These are phyloP conservation scores for Drosophila yakuba DNA, from an alignment of 1,140 invertebrate species.

Conservation along the genomic window DNA sequence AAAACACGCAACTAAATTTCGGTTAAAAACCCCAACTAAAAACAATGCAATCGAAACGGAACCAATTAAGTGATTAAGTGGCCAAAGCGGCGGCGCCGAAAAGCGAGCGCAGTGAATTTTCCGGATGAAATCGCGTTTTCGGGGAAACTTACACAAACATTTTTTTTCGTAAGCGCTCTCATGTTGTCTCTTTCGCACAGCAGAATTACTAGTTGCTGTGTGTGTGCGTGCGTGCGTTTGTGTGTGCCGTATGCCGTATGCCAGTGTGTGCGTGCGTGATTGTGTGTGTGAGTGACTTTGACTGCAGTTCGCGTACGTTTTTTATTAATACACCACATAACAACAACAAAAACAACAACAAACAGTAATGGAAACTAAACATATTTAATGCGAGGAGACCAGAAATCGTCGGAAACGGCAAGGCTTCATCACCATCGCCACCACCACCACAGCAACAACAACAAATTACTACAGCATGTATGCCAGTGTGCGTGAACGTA, in stretches of 20 bases:
- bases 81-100: constrained; percentile 25
- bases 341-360: constrained; percentile 8
- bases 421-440: constrained; percentile 44
- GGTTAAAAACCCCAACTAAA: constrained; percentile 32
- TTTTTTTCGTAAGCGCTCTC: constrained; percentile 75
- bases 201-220: constrained; percentile 80
- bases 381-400: constrained; percentile 37
- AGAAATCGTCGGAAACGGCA: constrained; percentile 36
- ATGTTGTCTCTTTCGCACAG: constrained; percentile 57
- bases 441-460: constrained; percentile 26
- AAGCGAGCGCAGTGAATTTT: constrained; percentile 56
- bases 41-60: constrained; percentile 44
- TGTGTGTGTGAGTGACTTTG: constrained; percentile 66
- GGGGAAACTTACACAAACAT: constrained; percentile 42
- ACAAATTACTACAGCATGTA: constrained; percentile 45
- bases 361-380: constrained; percentile 40
- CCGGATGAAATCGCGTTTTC: constrained; percentile 55
- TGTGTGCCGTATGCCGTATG: constrained; percentile 31
- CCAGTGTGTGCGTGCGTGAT: constrained; percentile 34
- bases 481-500: constrained; percentile 50
- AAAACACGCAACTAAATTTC: constrained; percentile 56
- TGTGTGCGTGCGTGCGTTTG: constrained; percentile 56
- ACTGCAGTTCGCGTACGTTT: constrained; percentile 72
- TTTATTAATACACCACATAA: constrained; percentile 37
- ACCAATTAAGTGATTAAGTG: constrained; percentile 34